Conservation (phyloP, 2,888 invertebrate species). For the Cheilosia impressa region DNA sequence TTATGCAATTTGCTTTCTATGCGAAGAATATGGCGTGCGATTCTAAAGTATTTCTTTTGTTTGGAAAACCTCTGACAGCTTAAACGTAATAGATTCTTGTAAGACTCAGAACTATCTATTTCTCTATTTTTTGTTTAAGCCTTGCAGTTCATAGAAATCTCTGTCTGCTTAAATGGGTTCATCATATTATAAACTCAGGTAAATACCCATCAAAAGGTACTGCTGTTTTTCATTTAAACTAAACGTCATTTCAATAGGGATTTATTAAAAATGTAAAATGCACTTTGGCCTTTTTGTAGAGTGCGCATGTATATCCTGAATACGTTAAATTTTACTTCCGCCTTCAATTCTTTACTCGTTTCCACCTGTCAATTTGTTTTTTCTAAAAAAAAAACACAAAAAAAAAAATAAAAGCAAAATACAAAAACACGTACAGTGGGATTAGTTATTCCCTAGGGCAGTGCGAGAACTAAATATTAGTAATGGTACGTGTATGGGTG, state of each 20-base stretch:
- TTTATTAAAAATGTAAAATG: constrained; percentile 43
- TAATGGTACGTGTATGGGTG: constrained; percentile 16
- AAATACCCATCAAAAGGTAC: neutral
- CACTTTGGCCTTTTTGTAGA: constrained; percentile 10
- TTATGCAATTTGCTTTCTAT: no score
- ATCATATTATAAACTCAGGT: neutral
- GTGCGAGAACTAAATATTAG: constrained; percentile 17
- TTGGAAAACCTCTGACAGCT: no score
- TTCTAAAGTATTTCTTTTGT: no score
- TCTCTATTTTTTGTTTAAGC: no score
- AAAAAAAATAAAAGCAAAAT: neutral
- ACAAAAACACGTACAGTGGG: neutral
- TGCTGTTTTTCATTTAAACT: neutral
- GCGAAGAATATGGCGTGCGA: no score
- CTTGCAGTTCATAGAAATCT: no score
- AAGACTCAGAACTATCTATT: no score
- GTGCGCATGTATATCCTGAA: constrained; percentile 7
- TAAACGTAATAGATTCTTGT: no score
- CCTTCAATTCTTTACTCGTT: constrained; percentile 27
- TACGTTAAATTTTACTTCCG: constrained; percentile 33
- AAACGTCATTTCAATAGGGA: constrained; percentile 14
- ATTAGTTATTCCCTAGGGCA: constrained; percentile 14
- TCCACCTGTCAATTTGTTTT: constrained; percentile 31
- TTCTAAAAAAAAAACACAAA: neutral
- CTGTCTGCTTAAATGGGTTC: neutral